phyloP scores from a whole-genome alignment of 2,888 invertebrate species.

The Willowsia nigromaculata region DNA sequence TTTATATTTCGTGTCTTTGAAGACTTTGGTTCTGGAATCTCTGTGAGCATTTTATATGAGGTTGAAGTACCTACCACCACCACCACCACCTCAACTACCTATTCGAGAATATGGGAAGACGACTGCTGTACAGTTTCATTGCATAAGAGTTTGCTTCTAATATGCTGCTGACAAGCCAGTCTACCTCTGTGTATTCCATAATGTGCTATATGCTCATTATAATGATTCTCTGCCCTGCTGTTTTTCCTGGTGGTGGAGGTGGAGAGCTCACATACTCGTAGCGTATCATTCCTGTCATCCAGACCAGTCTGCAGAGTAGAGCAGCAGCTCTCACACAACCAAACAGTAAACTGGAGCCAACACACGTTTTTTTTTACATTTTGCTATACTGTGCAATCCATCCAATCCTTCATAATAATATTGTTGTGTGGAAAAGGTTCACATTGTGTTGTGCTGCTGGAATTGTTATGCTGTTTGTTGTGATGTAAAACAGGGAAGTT shows the following conservation, averaged over 20 bases:
- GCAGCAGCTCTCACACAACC: slow-evolving; percentile 31
- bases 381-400: not conserved
- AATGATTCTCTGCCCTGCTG: not conserved
- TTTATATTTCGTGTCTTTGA: not conserved
- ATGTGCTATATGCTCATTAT: not conserved
- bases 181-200: not conserved
- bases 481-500: not conserved
- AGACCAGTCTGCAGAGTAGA: slow-evolving; percentile 54
- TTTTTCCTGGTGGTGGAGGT: not conserved
- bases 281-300: slow-evolving; percentile 30
- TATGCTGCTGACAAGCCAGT: not conserved
- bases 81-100: no score
- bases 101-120: not conserved
- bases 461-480: not conserved
- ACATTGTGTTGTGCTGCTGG: not conserved
- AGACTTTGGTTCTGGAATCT: not conserved
- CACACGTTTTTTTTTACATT: not conserved
- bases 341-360: not conserved
- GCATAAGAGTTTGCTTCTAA: not conserved
- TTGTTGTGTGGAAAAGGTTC: not conserved
- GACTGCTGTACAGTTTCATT: not conserved
- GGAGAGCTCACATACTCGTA: not conserved
- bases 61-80: no score
- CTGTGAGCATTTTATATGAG: not conserved
- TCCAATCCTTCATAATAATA: not conserved